A percentile compares a stretch with the other conserved stretches of the same genome.
Evolutionary conservation across 1,140 invertebrate genomes (phyloP).

Genomic region (Mizuhopecten yessoensis): DNA sequence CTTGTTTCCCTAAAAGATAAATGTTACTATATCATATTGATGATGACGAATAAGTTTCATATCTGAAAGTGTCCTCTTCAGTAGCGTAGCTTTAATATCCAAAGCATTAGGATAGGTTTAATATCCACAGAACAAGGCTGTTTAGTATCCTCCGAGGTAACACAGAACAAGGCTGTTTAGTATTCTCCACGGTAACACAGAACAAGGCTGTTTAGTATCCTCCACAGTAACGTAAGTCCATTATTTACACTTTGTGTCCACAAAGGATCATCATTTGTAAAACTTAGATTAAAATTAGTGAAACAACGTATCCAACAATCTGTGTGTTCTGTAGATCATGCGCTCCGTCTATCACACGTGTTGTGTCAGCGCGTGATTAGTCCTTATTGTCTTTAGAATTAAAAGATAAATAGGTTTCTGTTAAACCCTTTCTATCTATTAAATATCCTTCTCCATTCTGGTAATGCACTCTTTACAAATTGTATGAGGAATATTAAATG

Average conservation of each 20-base stretch:
- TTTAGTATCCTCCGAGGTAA: not conserved
- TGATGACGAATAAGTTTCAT: not conserved
- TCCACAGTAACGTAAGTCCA: not conserved
- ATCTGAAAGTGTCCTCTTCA: not conserved
- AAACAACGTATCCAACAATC: not conserved
- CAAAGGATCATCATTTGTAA: not conserved
- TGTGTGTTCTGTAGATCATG: not conserved
- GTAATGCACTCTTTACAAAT: not conserved
- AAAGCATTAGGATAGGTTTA: not conserved
- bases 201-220: not conserved
- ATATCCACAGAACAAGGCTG: not conserved
- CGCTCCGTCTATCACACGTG: not conserved
- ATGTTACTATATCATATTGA: no score
- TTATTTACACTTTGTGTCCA: not conserved
- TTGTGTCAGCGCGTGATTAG: not conserved
- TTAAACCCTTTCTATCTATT: not conserved
- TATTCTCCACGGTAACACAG: not conserved
- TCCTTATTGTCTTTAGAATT: conserved; percentile 13
- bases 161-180: not conserved
- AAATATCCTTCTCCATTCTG: not conserved
- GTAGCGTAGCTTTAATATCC: not conserved
- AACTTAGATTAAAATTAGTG: not conserved
- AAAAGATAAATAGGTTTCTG: not conserved
- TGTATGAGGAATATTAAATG: not conserved
- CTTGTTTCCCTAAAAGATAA: not conserved